A percentile compares a stretch with the other conserved stretches of the same genome.
Evolutionary conservation across 2,888 invertebrate species (phyloP).

Genomic region (Acanthopleura granulata): DNA sequence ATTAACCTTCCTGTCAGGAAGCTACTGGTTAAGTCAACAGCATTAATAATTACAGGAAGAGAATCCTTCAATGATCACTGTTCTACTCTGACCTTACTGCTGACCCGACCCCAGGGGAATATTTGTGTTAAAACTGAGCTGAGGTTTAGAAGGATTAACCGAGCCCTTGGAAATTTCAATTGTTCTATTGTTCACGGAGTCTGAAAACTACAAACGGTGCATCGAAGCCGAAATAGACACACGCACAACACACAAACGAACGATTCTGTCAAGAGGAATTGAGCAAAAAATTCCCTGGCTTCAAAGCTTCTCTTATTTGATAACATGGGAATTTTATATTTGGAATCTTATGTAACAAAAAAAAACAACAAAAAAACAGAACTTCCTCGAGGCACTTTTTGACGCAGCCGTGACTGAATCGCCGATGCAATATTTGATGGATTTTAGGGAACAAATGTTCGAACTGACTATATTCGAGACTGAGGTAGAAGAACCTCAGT

Average conservation of each 20-base stretch:
- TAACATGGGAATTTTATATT: neutral
- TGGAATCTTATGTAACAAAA: too few species aligned
- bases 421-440: too few species aligned
- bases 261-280: neutral
- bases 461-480: too few species aligned
- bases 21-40: neutral
- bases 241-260: neutral
- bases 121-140: conserved; percentile 5
- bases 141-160: neutral
- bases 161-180: neutral
- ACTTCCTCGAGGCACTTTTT: too few species aligned
- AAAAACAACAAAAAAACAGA: too few species aligned
- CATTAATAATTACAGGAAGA: neutral
- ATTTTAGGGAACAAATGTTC: too few species aligned
- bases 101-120: neutral
- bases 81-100: neutral
- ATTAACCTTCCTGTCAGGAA: neutral
- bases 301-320: conserved; percentile 7
- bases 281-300: neutral
- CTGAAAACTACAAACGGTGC: neutral
- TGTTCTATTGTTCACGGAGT: neutral
- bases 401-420: too few species aligned
- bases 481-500: too few species aligned
- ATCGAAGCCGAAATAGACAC: neutral
- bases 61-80: conserved; percentile 1